A percentile compares a stretch with the other conserved stretches of the same genome.
phyloP scores from a whole-genome alignment of 2,888 invertebrate species.

The Lysandra bellargus region DNA sequence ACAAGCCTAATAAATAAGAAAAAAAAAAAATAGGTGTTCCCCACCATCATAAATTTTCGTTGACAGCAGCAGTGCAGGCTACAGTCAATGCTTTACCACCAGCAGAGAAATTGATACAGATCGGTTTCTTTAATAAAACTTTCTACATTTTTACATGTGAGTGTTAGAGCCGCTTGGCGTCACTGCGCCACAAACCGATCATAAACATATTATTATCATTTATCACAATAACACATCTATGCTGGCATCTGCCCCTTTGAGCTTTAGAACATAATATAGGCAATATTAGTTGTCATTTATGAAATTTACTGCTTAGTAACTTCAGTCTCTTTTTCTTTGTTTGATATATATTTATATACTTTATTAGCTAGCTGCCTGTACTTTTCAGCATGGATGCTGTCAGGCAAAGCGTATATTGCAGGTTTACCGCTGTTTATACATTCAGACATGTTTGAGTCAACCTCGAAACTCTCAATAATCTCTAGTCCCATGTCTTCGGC shows the following conservation, averaged over 20 bases:
- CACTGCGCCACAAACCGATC: not conserved
- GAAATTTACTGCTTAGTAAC: conserved; percentile 52
- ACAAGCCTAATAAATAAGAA: too few species aligned
- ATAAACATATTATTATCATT: not conserved
- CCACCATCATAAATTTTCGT: too few species aligned
- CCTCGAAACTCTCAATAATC: conserved; percentile 86
- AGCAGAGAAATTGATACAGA: too few species aligned
- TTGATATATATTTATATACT: conserved; percentile 69
- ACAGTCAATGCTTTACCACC: too few species aligned
- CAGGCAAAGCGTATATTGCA: conserved; percentile 84
- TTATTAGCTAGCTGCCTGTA: conserved; percentile 70
- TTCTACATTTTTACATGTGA: not conserved
- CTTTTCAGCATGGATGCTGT: conserved; percentile 74
- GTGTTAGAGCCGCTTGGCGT: not conserved
- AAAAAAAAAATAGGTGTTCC: too few species aligned
- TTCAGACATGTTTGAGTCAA: conserved; percentile 84
- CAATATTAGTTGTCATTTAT: not conserved
- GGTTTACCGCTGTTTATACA: conserved; percentile 88
- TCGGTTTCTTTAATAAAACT: too few species aligned
- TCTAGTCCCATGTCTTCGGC: conserved; percentile 83
- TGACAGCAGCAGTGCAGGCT: too few species aligned
- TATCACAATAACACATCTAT: not conserved
- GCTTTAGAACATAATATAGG: not conserved
- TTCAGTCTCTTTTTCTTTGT: conserved; percentile 58
- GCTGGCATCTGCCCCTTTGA: not conserved